Conservation (phyloP, 2,113 vertebrate species). For the Oncorhynchus keta region DNA sequence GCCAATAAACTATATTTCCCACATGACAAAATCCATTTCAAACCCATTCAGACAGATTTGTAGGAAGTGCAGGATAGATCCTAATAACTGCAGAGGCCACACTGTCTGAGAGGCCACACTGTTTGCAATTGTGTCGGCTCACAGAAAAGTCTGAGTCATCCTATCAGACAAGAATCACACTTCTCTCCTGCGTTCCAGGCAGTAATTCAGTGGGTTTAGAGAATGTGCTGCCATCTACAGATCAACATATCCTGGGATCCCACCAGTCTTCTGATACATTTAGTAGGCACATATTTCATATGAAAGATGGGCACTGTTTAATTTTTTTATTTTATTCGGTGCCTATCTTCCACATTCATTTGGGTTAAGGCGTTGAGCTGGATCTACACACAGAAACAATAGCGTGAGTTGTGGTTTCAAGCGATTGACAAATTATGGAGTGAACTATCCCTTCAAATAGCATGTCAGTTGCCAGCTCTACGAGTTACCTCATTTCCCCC, state of each 20-base stretch:
- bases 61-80: not conserved
- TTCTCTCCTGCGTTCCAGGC: slow-evolving; percentile 5
- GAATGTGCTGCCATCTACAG: not conserved
- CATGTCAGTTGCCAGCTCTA: not conserved
- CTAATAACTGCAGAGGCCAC: not conserved
- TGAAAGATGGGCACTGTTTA: not conserved
- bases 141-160: slow-evolving; percentile 42
- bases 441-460: not conserved
- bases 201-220: not conserved
- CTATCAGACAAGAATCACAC: not conserved
- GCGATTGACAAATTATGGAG: not conserved
- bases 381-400: too few species aligned
- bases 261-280: too few species aligned
- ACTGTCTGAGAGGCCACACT: not conserved
- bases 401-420: too few species aligned
- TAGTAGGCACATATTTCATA: too few species aligned
- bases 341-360: too few species aligned
- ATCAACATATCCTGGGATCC: too few species aligned
- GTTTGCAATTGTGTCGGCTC: slow-evolving; percentile 35
- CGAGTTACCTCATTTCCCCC: not conserved
- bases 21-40: not conserved
- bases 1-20: not conserved
- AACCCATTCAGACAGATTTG: not conserved
- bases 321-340: not conserved
- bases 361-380: too few species aligned